phyloP scores from a whole-genome alignment of 2,113 vertebrate genomes.

The Nerophis ophidion region DNA sequence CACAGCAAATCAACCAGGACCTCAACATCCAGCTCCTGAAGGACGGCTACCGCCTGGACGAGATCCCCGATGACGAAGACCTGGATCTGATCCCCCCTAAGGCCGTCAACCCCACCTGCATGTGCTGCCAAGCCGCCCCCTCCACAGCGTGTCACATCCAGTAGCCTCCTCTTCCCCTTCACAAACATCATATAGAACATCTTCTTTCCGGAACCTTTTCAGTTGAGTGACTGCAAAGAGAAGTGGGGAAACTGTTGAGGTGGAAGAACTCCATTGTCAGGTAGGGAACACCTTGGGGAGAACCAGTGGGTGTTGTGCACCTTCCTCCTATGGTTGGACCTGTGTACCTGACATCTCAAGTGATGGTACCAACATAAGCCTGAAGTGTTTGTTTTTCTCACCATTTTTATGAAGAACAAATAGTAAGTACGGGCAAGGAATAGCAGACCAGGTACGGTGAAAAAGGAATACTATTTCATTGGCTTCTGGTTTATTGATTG shows the following conservation, averaged over 20 bases:
- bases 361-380: constrained; percentile 48
- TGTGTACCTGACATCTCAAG: constrained; percentile 80
- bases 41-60: constrained; percentile 95
- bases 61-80: constrained; percentile 97
- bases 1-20: constrained; percentile 99
- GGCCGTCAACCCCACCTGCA: constrained; percentile 95
- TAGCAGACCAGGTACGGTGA: constrained; percentile 3
- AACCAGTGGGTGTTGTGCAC: constrained; percentile 57
- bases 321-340: constrained; percentile 99
- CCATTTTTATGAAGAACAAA: constrained; percentile 20
- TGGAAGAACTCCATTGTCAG: constrained; percentile 32
- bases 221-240: constrained; percentile 31
- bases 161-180: constrained; percentile 64
- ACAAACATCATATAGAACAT: background rate
- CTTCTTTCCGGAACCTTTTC: constrained; percentile 41
- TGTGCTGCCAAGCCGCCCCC: constrained; percentile 97
- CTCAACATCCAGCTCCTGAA: constrained; percentile 99
- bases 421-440: background rate
- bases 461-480: background rate
- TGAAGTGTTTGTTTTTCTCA: constrained; percentile 33
- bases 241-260: constrained; percentile 15
- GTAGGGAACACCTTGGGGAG: constrained; percentile 40
- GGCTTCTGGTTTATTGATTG: background rate
- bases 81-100: constrained; percentile 96
- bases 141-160: constrained; percentile 97